Evolutionary conservation across 2,113 vertebrate genomes (phyloP), one percentile per base, ranked within the genome.

Genomic region (Bambusicola thoracicus): DNA sequence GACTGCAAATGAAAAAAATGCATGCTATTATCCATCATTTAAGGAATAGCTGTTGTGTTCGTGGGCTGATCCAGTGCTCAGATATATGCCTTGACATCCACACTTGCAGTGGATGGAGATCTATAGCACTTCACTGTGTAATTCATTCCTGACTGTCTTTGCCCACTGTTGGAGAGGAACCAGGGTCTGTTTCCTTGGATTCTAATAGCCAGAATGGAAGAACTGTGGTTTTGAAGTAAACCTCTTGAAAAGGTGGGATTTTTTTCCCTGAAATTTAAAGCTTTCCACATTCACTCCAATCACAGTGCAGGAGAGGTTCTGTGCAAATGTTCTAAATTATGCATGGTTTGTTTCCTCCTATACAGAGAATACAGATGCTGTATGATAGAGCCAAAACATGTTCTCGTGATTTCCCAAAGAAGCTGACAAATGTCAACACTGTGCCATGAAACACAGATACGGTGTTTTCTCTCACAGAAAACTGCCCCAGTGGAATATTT

Each of bases 121-220:
- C n/a, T 49, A 59, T 22, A 69, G 20, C 36, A 36, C 10, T 6
- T 11, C 1, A 0, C 0, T 10, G 5, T 7, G 11, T 34, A 51
- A 49, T 14, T 13, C 51, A 17, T 27, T 65, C 38, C 74, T 51
- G 19, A 27, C 13, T 17, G 10, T 46, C 36, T 67, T 55, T 53
- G 25, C 11, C 27, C 48, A 8, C 2, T 36, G 25, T 5, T n/a
- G 29, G 48, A 1, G 17, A 44, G 36, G 14, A 69, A 43, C 3
- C 16, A 29, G 7, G 5, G 10, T 14, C 44, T 87, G 27, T 11
- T 59, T 27, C 29, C 29, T 44, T 10, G 12, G 27, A 49, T 12
- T 30, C 19, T 53, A 30, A n/a, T 8, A 55, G 34, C 5, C 70
- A 61, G 44, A 70, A 19, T 11, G 22, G 40, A 22, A 76, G 29